Evolutionary conservation across 1,140 invertebrate species (phyloP), one percentile per base, ranked within the genome.

Genomic region (Drosophila sulfurigaster): DNA sequence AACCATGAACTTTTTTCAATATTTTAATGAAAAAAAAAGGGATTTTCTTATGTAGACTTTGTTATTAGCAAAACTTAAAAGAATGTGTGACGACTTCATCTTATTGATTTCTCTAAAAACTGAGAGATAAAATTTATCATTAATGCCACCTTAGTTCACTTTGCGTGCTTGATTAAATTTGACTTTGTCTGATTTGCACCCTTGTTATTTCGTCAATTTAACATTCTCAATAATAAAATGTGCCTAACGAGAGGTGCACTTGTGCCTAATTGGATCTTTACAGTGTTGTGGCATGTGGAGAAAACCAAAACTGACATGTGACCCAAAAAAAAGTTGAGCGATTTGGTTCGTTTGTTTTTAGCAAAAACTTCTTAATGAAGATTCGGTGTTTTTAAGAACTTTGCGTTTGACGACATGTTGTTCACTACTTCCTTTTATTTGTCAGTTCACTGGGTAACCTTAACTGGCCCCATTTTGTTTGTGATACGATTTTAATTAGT

Each of bases 401-500:
- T 86, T 86, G 59, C 60, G 66, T 57, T 69, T 56, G 25, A 69
- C 69, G 78, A 88, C 82, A 86, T 87, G 82, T 88, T 88, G 68
- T 80, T 70, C 76, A 65, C 76, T 87, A 87, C 80, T 82, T 88
- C 65, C 68, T 88, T 82, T 87, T 82, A 82, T 88, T 87, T 88
- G 56, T 49, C 51, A 49, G n/a, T 28, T 75, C 75, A 71, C 73
- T 73, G 56, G 38, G 20, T 46, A 65, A 58, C 49, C 10, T 30
- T 13, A 2, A 28, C 20, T 8, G 16, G 76, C 68, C 82, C 59
- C 69, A 79, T 82, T 82, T 79, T 78, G 66, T 65, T 48, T 65
- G 54, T 88, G 83, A 82, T 88, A 87, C 82, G 83, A 72, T 88
- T 87, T 87, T 87, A 87, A 87, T 87, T 88, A 87, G 83, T 82